A percentile compares a stretch with the other conserved stretches of the same genome.
phyloP scores from a whole-genome alignment of 2,888 invertebrate species.

The Chironomus tentans region DNA sequence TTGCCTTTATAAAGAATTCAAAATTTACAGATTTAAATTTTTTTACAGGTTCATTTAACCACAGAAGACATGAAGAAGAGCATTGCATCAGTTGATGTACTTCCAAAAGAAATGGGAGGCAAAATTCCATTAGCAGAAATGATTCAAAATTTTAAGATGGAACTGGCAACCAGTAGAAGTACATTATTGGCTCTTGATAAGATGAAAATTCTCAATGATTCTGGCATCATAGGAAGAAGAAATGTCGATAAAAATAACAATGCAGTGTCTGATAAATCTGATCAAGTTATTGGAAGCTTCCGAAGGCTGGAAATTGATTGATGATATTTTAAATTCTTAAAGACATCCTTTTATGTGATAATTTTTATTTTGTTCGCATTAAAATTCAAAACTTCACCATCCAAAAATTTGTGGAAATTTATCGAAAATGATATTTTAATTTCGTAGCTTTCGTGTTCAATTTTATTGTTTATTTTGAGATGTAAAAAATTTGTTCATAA shows the following conservation, averaged over 20 bases:
- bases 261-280: slow-evolving; percentile 34
- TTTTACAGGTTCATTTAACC: slow-evolving; percentile 49
- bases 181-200: slow-evolving; percentile 51
- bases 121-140: slow-evolving; percentile 59
- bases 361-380: no score
- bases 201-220: slow-evolving; percentile 56
- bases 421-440: no score
- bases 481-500: no score
- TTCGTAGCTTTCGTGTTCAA: no score
- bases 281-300: slow-evolving; percentile 50
- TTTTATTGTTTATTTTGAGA: no score
- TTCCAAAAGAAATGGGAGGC: slow-evolving; percentile 67
- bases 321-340: background rate
- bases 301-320: slow-evolving; percentile 61
- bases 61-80: slow-evolving; percentile 50
- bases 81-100: slow-evolving; percentile 49
- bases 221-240: slow-evolving; percentile 45
- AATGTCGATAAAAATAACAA: slow-evolving; percentile 38
- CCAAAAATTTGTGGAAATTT: no score
- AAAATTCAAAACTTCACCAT: no score
- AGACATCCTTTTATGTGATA: background rate
- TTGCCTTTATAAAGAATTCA: background rate
- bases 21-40: background rate
- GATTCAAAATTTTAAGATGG: slow-evolving; percentile 57
- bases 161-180: slow-evolving; percentile 52